phyloP scores from a whole-genome alignment of 2,888 invertebrate species.

The Ferdinandea cuprea region DNA sequence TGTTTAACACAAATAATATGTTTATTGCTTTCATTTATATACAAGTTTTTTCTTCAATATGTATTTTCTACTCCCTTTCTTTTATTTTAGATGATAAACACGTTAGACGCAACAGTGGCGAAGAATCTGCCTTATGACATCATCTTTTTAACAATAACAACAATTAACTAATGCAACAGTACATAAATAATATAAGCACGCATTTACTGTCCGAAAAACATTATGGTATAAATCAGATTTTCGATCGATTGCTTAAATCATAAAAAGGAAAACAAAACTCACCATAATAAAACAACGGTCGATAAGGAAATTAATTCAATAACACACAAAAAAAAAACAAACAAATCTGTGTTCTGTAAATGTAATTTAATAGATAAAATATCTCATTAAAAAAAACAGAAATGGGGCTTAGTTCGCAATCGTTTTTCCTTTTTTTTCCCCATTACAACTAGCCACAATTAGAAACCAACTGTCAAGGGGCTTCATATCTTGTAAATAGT shows the following conservation, averaged over 20 bases:
- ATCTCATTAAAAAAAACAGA: no score
- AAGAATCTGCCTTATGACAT: slow-evolving; percentile 82
- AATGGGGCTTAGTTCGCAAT: no score
- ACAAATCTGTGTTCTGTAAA: slow-evolving; percentile 68
- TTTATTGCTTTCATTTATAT: neutral
- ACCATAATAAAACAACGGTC: slow-evolving; percentile 9
- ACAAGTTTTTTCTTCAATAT: neutral
- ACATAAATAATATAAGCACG: slow-evolving; percentile 59
- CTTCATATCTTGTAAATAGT: no score
- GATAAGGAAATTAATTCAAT: slow-evolving; percentile 28
- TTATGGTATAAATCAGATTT: slow-evolving; percentile 55
- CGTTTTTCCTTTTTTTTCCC: no score
- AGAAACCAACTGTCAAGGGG: no score
- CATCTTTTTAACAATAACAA: slow-evolving; percentile 81
- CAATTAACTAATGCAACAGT: slow-evolving; percentile 78
- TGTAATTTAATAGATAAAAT: slow-evolving; percentile 53
- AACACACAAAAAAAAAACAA: slow-evolving; percentile 74
- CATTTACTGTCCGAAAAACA: slow-evolving; percentile 56
- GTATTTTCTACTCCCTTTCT: neutral
- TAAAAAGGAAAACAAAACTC: slow-evolving; percentile 20
- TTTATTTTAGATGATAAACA: slow-evolving; percentile 78
- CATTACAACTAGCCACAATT: no score
- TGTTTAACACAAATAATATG: no score
- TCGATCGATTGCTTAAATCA: slow-evolving; percentile 63
- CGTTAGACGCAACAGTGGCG: slow-evolving; percentile 77